Base-by-base conservation (phyloP, 2,113 vertebrate genomes). In the Ovis aries region DNA sequence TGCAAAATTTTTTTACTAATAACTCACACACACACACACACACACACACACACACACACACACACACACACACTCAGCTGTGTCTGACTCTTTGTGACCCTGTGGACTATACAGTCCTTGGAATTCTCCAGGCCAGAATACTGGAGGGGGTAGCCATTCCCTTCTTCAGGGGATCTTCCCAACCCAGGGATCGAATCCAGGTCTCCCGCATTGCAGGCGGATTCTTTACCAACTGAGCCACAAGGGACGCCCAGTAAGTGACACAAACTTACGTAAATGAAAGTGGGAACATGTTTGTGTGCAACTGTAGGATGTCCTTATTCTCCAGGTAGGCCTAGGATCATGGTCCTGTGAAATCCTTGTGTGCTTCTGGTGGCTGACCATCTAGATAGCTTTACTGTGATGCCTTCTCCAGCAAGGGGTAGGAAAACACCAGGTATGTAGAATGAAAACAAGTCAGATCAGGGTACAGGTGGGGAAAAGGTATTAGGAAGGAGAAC, bases 191-290 rank as follows among this genome's bases (percentile, higher is more conserved):
- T 74, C 0, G 1, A 23, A 74, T 40, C n/a, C n/a, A 40, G 67
- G n/a, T 40, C n/a, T 74, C n/a, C 67, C n/a, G 0, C 0, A 0
- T 74, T 40, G n/a, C 67, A 74, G 67, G n/a, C 0, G 0, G 67
- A 74, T 74, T 74, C 67, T 40, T 74, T 40, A 74, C 19, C 67
- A 74, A 21, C 67, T 74, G 67, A 74, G 67, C n/a, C 67, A 74
- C 10, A 74, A 21, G 67, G 67, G 67, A 71, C 3, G 67, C 40
- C 40, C 90, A 88, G 2, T 60, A 31, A 36, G 12, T 50, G 84
- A 57, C 29, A 7, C 50, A 40, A 33, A 48, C 27, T 62, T 89
- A 36, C 5, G 3, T 62, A n/a, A 50, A 50, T 19, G 33, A 40
- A 85, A 80, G 36, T 60, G 45, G 62, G 48, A 60, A 90, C 33